Conservation (phyloP, 2,888 invertebrate species). For the Tuta absoluta region DNA sequence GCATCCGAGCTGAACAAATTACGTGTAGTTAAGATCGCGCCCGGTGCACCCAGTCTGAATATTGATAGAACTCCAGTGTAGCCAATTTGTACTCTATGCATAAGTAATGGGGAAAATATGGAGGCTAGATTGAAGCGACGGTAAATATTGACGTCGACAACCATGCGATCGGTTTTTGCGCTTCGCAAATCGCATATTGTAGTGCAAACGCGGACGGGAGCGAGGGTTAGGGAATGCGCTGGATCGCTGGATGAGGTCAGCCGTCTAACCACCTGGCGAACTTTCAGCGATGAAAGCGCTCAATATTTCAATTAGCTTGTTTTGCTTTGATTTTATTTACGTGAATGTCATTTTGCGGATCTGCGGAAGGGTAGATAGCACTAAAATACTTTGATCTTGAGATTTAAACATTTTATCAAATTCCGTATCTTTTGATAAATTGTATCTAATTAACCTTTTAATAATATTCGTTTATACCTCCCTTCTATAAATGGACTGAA, state of each 20-base stretch:
- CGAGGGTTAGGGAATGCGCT: neutral
- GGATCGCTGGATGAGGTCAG: neutral
- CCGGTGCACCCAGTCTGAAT: conserved; percentile 63
- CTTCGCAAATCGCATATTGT: conserved; percentile 22
- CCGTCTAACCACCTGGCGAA: neutral
- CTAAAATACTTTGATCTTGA: no score
- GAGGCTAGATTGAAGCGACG: conserved; percentile 63
- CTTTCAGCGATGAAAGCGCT: neutral
- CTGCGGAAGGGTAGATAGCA: no score
- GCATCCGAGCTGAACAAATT: conserved; percentile 27
- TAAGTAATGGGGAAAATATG: conserved; percentile 77
- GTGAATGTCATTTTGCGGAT: no score
- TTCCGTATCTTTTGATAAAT: no score
- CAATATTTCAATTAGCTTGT: neutral
- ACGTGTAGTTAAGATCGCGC: conserved; percentile 27
- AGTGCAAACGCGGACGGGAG: neutral
- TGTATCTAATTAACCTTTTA: no score
- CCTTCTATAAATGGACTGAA: conserved; percentile 4
- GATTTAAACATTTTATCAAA: no score
- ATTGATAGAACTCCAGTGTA: conserved; percentile 68
- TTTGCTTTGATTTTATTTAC: no score
- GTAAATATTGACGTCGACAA: conserved; percentile 63
- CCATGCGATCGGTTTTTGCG: conserved; percentile 21
- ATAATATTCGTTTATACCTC: no score
- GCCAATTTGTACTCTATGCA: conserved; percentile 79